phyloP scores from a whole-genome alignment of 53 echinoderm and acorn worm genomes.

The Echinarachnius parma region DNA sequence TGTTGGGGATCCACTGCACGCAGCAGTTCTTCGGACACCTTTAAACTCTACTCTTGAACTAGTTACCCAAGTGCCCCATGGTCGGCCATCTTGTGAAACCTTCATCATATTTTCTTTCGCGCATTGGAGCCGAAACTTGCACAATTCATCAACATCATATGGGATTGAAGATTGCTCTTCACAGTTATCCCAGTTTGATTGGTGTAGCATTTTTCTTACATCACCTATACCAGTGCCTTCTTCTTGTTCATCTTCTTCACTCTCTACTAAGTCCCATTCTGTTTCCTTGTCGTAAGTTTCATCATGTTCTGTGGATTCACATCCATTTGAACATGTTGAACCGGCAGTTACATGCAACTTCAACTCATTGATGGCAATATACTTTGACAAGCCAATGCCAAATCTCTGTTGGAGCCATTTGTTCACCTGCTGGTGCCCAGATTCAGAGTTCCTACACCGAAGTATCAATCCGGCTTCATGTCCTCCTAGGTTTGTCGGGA shows the following conservation, averaged over 20 bases:
- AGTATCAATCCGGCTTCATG: background rate
- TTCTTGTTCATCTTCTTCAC: slow-evolving; percentile 3
- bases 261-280: background rate
- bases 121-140: slow-evolving; percentile 27
- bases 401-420: slow-evolving; percentile 3
- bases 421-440: background rate
- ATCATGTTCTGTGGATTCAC: background rate
- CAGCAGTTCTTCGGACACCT: slow-evolving; percentile 29
- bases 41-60: slow-evolving; percentile 36
- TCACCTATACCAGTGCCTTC: too few relatives aligned
- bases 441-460: background rate
- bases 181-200: slow-evolving; percentile 28
- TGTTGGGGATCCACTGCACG: slow-evolving; percentile 17
- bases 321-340: background rate
- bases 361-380: background rate
- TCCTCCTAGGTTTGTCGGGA: background rate
- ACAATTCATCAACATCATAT: slow-evolving; percentile 22
- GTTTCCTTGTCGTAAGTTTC: background rate
- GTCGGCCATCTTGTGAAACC: slow-evolving; percentile 25
- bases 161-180: slow-evolving; percentile 29
- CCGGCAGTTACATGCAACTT: background rate
- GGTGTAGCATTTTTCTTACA: slow-evolving; percentile 5
- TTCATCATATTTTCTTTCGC: slow-evolving; percentile 20
- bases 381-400: background rate
- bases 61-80: slow-evolving; percentile 30